Base-by-base conservation (phyloP, 2,888 invertebrate species). In the Andrena minutula region DNA sequence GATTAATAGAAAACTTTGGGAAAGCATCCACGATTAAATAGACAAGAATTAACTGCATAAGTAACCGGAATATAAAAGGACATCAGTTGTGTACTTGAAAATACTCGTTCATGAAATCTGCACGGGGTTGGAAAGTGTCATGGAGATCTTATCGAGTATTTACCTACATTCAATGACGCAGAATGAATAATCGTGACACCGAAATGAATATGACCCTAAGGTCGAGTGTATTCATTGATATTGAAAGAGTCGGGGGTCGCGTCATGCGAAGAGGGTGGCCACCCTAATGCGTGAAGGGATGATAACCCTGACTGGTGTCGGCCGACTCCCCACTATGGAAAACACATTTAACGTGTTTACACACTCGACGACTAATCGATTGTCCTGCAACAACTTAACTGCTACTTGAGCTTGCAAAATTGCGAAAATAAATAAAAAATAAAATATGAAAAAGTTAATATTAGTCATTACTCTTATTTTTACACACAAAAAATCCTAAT, bases 261-360 rank as follows among this genome's bases (percentile, higher is more conserved):
- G 35, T 23, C 20, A n/a, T 41, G n/a, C 6, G 7, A 65, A 56
- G 75, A 79, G 86, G 79, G 76, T 61, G 47, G 49, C 58, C 8
- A 56, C 70, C 80, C 87, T 61, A 66, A 53, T 65, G 74, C 69
- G 75, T 75, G 68, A 70, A 75, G 65, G 75, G 63, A 79, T 68
- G 84, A 84, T 78, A 83, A 82, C 74, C 74, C 30, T 56, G 84
- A 70, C 82, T 79, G 83, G 83, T 89, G 79, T 65, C 68, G 72
- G 68, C 71, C 73, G 35, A 74, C 30, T n/a, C 76, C 74, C 12
- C 73, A 64, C 70, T 71, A 66, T 74, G 76, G 56, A 75, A 83
- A 87, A 81, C 75, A 73, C 75, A 74, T 82, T 88, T 75, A 76
- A 47, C 12, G n/a, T 84, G 83, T 88, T 87, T 88, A 75, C 79